Conservation (phyloP, 2,797 vertebrate genomes). For the Melopsittacus undulatus region DNA sequence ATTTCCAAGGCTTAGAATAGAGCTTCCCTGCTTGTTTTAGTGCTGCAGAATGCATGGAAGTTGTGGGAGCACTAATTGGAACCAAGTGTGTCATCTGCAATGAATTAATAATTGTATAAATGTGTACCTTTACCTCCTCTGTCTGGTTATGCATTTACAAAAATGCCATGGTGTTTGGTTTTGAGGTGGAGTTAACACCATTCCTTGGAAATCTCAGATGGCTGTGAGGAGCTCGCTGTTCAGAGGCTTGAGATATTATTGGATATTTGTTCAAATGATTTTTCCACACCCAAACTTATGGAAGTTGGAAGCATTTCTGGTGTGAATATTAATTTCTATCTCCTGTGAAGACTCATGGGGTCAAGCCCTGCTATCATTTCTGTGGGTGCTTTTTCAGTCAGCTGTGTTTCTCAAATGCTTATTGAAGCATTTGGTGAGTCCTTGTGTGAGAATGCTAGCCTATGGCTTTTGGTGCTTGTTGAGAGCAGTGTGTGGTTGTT, state of each 20-base stretch:
- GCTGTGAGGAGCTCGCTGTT: not conserved
- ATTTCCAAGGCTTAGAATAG: not conserved
- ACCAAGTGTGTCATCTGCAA: not conserved
- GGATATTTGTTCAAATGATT: not conserved
- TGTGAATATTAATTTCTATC: not conserved
- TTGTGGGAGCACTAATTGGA: not conserved
- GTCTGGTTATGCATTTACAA: not conserved
- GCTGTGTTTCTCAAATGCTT: not conserved
- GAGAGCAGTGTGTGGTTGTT: not conserved
- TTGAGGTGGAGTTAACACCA: not conserved
- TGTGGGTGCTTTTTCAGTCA: not conserved
- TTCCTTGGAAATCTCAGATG: not conserved
- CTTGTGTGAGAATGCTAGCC: not conserved
- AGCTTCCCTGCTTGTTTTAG: not conserved
- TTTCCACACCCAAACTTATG: not conserved
- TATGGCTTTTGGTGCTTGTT: not conserved
- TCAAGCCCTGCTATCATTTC: not conserved
- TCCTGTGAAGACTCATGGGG: not conserved
- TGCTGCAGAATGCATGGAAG: not conserved
- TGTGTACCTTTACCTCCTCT: not conserved
- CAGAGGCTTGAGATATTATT: not conserved
- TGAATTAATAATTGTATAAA: not conserved
- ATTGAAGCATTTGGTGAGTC: not conserved
- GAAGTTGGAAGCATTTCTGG: not conserved
- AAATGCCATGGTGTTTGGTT: conserved; percentile 7